These are phyloP conservation scores for Polydrusus pterygomalis DNA, from an alignment of 2,888 invertebrate genomes.

Conservation along the genomic window DNA sequence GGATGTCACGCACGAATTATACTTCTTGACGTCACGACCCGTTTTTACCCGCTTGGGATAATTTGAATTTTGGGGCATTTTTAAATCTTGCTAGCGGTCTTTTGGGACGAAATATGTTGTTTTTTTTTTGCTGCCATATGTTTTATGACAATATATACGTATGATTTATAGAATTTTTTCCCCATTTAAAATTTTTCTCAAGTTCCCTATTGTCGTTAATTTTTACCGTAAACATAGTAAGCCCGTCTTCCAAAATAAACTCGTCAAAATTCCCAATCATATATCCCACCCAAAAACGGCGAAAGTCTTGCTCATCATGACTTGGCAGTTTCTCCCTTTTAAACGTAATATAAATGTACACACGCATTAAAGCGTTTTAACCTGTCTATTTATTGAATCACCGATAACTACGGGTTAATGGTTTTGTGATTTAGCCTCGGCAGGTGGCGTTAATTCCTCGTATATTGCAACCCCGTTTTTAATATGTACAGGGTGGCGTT, in stretches of 20 bases:
- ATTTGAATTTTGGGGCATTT: too few relatives aligned
- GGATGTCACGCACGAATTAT: too few relatives aligned
- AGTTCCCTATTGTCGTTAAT: too few relatives aligned
- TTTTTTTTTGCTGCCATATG: too few relatives aligned
- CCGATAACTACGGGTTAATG: constrained; percentile 55
- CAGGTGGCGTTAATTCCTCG: constrained; percentile 49
- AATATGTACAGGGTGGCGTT: constrained; percentile 23
- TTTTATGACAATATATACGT: too few relatives aligned
- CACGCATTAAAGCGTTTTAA: constrained; percentile 54
- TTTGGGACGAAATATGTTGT: too few relatives aligned
- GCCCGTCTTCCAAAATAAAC: constrained; percentile 34
- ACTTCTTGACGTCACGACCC: too few relatives aligned
- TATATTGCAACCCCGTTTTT: constrained; percentile 40
- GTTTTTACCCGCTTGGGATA: too few relatives aligned
- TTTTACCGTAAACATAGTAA: too few relatives aligned
- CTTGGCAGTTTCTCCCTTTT: constrained; percentile 39
- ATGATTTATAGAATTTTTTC: too few relatives aligned
- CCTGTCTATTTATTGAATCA: constrained; percentile 57
- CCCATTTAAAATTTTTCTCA: too few relatives aligned
- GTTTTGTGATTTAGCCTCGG: constrained; percentile 53
- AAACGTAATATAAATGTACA: constrained; percentile 52
- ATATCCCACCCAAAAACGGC: constrained; percentile 18
- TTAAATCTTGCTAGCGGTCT: too few relatives aligned
- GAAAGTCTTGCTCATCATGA: constrained; percentile 48
- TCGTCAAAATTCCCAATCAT: constrained; percentile 45